A percentile compares a stretch with the other conserved stretches of the same genome.
Evolutionary conservation across 2,113 vertebrate genomes (phyloP).

Genomic region (Ancistrus triradiatus): DNA sequence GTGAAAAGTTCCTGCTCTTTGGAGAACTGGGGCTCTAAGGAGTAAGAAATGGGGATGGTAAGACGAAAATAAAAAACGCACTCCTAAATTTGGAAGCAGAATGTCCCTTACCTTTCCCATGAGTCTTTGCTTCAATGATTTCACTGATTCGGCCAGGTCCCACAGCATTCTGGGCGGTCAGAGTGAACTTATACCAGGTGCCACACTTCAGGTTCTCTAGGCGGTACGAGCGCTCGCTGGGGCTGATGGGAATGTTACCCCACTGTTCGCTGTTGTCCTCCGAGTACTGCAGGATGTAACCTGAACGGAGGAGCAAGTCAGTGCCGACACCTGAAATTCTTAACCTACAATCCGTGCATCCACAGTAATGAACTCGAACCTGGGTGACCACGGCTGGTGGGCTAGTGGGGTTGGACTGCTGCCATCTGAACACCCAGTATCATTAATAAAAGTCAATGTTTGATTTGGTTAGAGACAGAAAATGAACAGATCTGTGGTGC

Average conservation of each 20-base stretch:
- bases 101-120: conserved; percentile 85
- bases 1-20: conserved; percentile 85
- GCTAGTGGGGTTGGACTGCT: too few species aligned
- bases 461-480: too few species aligned
- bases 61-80: not conserved
- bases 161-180: conserved; percentile 95
- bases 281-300: conserved; percentile 95
- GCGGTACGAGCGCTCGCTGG: conserved; percentile 90
- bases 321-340: too few species aligned
- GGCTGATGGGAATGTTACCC: conserved; percentile 95
- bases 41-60: not conserved
- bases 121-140: conserved; percentile 96
- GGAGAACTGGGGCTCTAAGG: conserved; percentile 81
- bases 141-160: conserved; percentile 96
- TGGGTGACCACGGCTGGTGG: too few species aligned
- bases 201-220: conserved; percentile 93
- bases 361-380: too few species aligned
- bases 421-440: too few species aligned
- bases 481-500: too few species aligned
- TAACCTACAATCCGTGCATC: too few species aligned
- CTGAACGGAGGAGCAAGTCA: conserved; percentile 53
- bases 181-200: conserved; percentile 98
- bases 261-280: conserved; percentile 98
- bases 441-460: too few species aligned
- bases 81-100: too few species aligned